These are phyloP conservation scores for Sphenopsis melanotis DNA, from an alignment of 2,797 vertebrate genomes.

Conservation along the genomic window DNA sequence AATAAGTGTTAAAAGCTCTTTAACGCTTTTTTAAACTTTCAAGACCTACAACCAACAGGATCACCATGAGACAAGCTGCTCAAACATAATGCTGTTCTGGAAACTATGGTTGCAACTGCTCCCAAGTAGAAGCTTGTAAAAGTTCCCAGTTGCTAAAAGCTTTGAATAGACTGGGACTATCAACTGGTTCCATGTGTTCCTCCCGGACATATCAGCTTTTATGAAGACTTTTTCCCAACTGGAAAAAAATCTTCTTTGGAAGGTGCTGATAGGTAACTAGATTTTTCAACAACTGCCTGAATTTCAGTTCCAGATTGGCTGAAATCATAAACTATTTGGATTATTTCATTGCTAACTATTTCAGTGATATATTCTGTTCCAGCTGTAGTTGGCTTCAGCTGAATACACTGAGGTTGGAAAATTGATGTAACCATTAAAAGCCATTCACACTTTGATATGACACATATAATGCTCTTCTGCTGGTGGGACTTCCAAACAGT, in stretches of 20 bases:
- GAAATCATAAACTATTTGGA: not conserved
- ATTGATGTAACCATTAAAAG: not conserved
- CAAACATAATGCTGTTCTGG: not conserved
- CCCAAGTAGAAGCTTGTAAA: not conserved
- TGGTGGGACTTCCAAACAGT: not conserved
- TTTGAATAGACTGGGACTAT: not conserved
- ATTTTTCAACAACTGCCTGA: not conserved
- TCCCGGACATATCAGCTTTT: not conserved
- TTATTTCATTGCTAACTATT: not conserved
- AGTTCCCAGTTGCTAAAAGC: not conserved
- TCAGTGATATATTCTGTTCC: not conserved
- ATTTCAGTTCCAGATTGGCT: not conserved
- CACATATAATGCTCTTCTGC: not conserved
- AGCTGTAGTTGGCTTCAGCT: not conserved
- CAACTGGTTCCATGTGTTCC: not conserved
- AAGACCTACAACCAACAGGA: not conserved
- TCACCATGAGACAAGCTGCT: accelerated
- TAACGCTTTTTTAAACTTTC: not conserved
- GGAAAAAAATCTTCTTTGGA: not conserved
- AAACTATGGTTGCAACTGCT: not conserved
- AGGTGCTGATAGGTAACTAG: not conserved
- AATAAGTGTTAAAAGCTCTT: not conserved
- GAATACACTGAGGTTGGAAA: not conserved
- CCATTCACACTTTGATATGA: not conserved
- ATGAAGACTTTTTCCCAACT: not conserved